Evolutionary conservation across 2,888 invertebrate genomes (phyloP), one percentile per base, ranked within the genome.

Genomic region (Drosophila macrospina): DNA sequence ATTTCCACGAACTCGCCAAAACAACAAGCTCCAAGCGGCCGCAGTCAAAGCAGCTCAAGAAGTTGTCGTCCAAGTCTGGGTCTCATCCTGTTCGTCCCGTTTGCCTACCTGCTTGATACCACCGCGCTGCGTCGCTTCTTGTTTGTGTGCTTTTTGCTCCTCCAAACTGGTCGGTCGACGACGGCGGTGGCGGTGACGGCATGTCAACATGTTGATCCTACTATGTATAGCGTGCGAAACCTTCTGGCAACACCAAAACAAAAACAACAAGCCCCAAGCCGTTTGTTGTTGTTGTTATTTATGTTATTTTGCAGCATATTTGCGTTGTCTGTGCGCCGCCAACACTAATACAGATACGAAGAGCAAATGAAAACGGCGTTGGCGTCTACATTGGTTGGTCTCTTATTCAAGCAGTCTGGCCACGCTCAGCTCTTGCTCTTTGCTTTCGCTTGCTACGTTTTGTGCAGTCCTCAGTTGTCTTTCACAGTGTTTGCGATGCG

Each of bases 151-250:
- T 74, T 85, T 82, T 77, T 67, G 67, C 80, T 67, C 80, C 85
- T 16, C 48, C 84, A 68, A 86, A 60, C 80, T 68, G 32, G 48
- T 39, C 42, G 39, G 42, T 10, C 28, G n/a, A 41, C 28, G 48
- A 13, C 20, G 36, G 41, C 44, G 41, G 37, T 41, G 51, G 51
- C 66, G 50, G 45, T 67, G 69, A 71, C 68, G 64, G 69, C 68
- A 65, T 72, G 83, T 86, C 84, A 86, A 85, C 85, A 85, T 86
- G 85, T 86, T 86, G 85, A 86, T 82, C 84, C 82, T 82, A 84
- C 77, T 67, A 56, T 55, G 44, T 44, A 44, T 62, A 74, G 68
- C 78, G 85, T 84, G 80, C 78, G 74, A 85, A 78, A 78, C 80
- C 72, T 85, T 82, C 80, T 78, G 83, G 85, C 80, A 80, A 68